phyloP scores from a whole-genome alignment of 2,113 vertebrate species.

The Anguilla rostrata region DNA sequence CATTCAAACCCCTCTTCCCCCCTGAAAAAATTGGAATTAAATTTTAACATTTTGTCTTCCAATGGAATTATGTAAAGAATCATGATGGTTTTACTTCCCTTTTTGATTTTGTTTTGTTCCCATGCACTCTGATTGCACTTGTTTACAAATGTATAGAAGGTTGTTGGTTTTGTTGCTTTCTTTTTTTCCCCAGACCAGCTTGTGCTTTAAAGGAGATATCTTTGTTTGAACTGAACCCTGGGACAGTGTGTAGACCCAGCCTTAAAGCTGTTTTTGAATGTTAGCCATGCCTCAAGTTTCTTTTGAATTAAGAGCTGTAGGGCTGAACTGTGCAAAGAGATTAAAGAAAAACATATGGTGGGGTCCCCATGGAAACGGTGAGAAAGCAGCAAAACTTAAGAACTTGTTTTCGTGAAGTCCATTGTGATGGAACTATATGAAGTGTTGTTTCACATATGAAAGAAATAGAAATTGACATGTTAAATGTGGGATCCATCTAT shows the following conservation, averaged over 20 bases:
- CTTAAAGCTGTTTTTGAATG: neutral
- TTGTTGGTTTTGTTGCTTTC: slow-evolving; percentile 23
- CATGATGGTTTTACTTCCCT: neutral
- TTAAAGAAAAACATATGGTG: neutral
- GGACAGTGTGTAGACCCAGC: neutral
- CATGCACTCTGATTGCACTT: neutral
- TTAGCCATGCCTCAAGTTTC: neutral
- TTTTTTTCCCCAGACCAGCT: neutral
- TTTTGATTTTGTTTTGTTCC: slow-evolving; percentile 23
- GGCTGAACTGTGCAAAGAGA: neutral
- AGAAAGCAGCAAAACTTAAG: neutral
- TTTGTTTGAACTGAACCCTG: neutral
- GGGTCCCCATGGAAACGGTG: neutral
- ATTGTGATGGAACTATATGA: neutral
- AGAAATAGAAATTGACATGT: neutral
- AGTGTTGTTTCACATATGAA: slow-evolving; percentile 1
- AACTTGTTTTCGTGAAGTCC: neutral
- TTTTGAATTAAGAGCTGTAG: neutral
- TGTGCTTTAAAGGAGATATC: slow-evolving; percentile 11
- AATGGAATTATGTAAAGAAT: slow-evolving; percentile 9
- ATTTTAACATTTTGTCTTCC: neutral
- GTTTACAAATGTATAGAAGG: neutral
- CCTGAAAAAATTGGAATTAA: neutral
- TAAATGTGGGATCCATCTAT: neutral
- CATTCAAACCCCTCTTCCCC: neutral